Conservation (phyloP, 2,888 invertebrate genomes). For the Cantharis flavilabris region DNA sequence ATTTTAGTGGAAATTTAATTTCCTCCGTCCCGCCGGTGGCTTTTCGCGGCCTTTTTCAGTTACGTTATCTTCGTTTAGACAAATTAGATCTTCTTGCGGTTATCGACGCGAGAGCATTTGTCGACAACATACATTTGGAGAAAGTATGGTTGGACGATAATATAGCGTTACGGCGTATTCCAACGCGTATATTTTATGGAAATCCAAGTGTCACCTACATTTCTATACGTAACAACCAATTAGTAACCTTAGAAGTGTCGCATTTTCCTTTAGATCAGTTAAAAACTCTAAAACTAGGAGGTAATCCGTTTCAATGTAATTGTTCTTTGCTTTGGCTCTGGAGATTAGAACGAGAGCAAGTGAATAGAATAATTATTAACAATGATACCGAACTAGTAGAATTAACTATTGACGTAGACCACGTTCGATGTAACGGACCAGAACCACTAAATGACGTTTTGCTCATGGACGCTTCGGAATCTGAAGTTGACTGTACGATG, state of each 20-base stretch:
- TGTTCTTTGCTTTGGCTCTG: slow-evolving; percentile 87
- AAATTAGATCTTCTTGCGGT: slow-evolving; percentile 68
- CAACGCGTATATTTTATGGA: slow-evolving; percentile 82
- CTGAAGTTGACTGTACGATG: slow-evolving; percentile 66
- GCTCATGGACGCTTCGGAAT: slow-evolving; percentile 64
- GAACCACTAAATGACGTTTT: slow-evolving; percentile 60
- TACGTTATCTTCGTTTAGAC: slow-evolving; percentile 75
- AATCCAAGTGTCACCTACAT: slow-evolving; percentile 78
- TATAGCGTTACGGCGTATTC: slow-evolving; percentile 71
- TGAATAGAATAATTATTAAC: slow-evolving; percentile 29
- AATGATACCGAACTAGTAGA: slow-evolving; percentile 48
- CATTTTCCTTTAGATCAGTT: slow-evolving; percentile 83
- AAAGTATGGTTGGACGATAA: slow-evolving; percentile 80
- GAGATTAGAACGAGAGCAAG: slow-evolving; percentile 63
- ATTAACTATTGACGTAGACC: slow-evolving; percentile 61
- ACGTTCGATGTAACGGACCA: slow-evolving; percentile 64
- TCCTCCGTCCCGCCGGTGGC: slow-evolving; percentile 74
- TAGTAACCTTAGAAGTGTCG: slow-evolving; percentile 76
- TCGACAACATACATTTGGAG: slow-evolving; percentile 83
- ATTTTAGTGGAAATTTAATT: slow-evolving; percentile 80
- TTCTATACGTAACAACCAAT: slow-evolving; percentile 75
- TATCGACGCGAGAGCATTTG: slow-evolving; percentile 79
- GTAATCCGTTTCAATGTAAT: slow-evolving; percentile 85
- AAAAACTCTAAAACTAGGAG: slow-evolving; percentile 73
- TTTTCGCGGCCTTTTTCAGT: slow-evolving; percentile 82